Evolutionary conservation across 2,888 invertebrate species (phyloP), one percentile per base, ranked within the genome.

Genomic region (Chalcosyrphus nemorum): DNA sequence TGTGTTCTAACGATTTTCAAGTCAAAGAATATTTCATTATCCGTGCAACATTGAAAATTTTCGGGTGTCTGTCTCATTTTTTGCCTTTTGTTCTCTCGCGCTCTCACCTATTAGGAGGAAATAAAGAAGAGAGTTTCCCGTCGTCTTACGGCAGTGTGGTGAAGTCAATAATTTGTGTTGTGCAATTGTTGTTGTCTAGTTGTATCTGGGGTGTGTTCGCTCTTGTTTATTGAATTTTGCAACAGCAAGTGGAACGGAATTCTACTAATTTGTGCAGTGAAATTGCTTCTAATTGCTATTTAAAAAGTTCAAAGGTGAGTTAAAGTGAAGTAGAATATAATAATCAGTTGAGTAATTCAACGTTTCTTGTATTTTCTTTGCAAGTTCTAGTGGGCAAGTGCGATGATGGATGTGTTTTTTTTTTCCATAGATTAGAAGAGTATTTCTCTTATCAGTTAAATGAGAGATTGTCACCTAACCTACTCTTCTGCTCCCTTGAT

Each of bases 181-280:
- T 78, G 71, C 41, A 72, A 77, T 77, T 72, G 61, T 76, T 61
- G 75, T 76, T 76, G 66, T 68, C 57, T 66, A 65, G 35, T 57
- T 74, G 68, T 80, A 75, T 65, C 78, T 57, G 84, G 84, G 84
- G 84, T 84, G 84, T 84, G 84, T 84, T 84, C 74, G 74, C 84
- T 84, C 84, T 84, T 84, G 80, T 78, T 84, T 84, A 84, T 84
- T 65, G 80, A 84, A 80, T 84, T 84, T 84, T 80, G 74, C 84
- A 82, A 21, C 43, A 59, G 27, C 21, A 24, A 70, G 15, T 9
- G 9, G 11, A 72, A 45, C 56, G 41, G 35, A 61, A 66, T 71
- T 65, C 45, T 17, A 17, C 68, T 3, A 47, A 50, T 54, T 65
- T 35, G 43, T 63, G n/a, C 13, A 59, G 35, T 35, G 4, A 17